Percentiles rank a stretch among this genome's conserved stretches.
These are phyloP conservation scores for Callosobruchus maculatus DNA, from an alignment of 2,888 invertebrate genomes.

Conservation along the genomic window DNA sequence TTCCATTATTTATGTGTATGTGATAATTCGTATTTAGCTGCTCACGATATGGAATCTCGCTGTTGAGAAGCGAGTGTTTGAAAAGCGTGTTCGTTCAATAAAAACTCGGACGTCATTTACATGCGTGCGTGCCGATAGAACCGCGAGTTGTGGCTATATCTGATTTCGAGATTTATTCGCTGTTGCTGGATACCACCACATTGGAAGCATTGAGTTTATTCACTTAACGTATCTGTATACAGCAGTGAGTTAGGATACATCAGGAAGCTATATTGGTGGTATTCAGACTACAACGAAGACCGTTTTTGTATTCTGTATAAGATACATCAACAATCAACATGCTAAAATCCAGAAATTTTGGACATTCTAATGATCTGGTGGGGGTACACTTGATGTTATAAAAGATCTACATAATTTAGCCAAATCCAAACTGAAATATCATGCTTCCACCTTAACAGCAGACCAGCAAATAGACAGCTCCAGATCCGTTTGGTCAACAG, in stretches of 20 bases:
- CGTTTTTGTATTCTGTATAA: no score
- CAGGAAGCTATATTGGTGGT: neutral
- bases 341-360: no score
- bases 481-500: no score
- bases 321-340: no score
- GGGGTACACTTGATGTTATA: no score
- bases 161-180: neutral
- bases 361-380: no score
- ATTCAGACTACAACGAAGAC: no score
- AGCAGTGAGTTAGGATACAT: neutral
- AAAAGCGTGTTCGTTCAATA: slow-evolving; percentile 7
- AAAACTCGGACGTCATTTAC: neutral
- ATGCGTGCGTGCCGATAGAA: neutral
- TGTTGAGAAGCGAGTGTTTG: slow-evolving; percentile 21
- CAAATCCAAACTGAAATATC: no score
- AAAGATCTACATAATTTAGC: no score
- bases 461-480: no score
- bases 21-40: slow-evolving; percentile 37
- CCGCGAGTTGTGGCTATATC: neutral
- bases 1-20: slow-evolving; percentile 41
- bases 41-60: slow-evolving; percentile 28
- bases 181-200: neutral
- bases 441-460: no score
- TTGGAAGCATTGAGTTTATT: neutral
- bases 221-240: neutral